Evolutionary conservation across 2,797 vertebrate genomes (phyloP), one percentile per base, ranked within the genome.

Genomic region (Brachymystax lenok): DNA sequence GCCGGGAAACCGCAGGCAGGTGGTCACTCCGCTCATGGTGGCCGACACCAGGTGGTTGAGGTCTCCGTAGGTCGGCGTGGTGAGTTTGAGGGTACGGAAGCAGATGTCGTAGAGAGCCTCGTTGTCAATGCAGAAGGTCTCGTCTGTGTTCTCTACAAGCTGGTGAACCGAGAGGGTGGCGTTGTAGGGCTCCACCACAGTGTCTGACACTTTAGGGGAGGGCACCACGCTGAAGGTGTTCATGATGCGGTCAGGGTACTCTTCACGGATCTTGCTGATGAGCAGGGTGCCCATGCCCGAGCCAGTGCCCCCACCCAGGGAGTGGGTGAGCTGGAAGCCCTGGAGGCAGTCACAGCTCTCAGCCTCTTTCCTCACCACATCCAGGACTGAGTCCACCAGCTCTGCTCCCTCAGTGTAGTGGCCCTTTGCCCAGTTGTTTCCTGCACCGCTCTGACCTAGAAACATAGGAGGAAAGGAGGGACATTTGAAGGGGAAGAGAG

Each of bases 71-170:
- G 95, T 96, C 59, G 95, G 95, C 0, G 95, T 96, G 73, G 94
- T 96, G 52, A 96, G 91, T 84, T 96, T 96, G 27, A 96, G 95
- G 2, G 95, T 96, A 68, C 95, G 95, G 93, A 96, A 96, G 88
- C 95, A 96, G 84, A 96, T 96, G 87, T 96, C 95, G 0, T 97
- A 98, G 13, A 98, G 89, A 0, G 97, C 97, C 81, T 98, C 96
- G 0, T 98, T 98, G 91, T 98, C 96, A 0, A 98, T 98, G 89
- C 96, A 97, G 89, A 96, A 97, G 54, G 96, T 97, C 87, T 98
- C 96, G 0, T 97, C 97, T 0, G 97, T 98, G 84, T 98, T 97
- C 82, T 98, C 97, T 7, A 97, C 96, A 86, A 98, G 93, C 77
- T 98, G 97, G 90, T 98, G 97, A 3, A 97, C 95, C 0, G 96